A percentile compares a stretch with the other conserved stretches of the same genome.
Conservation (phyloP, 2,888 invertebrate species). For the Ceratothoa steindachneri region DNA sequence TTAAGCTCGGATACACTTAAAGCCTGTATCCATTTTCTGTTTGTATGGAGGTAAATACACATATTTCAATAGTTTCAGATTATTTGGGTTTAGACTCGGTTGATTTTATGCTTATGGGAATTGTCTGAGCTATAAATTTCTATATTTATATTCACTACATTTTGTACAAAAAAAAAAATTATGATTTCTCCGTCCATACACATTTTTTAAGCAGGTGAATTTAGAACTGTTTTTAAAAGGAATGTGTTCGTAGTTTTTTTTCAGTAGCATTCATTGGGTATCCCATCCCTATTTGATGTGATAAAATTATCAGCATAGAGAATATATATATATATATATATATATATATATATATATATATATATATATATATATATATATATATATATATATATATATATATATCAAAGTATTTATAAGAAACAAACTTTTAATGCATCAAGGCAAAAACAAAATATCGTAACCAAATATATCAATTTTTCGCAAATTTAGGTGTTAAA, state of each 20-base stretch:
- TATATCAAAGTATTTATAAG: not conserved
- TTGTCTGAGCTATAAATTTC: not conserved
- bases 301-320: not conserved
- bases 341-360: slow-evolving; percentile 1
- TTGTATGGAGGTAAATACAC: not conserved
- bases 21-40: not conserved
- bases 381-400: not conserved
- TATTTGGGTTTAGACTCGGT: not conserved
- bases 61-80: not conserved
- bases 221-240: not conserved
- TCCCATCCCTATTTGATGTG: not conserved
- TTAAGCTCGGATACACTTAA: not conserved
- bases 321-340: not conserved
- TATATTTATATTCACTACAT: not conserved
- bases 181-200: not conserved
- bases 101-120: not conserved
- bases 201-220: not conserved
- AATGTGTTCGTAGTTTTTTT: not conserved
- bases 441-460: no score
- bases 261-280: not conserved
- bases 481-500: no score
- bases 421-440: not conserved
- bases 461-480: no score
- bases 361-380: not conserved
- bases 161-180: not conserved